Percentiles rank a stretch among this genome's conserved stretches.
Evolutionary conservation across 2,797 vertebrate species (phyloP).

Genomic region (Amniataba percoides): DNA sequence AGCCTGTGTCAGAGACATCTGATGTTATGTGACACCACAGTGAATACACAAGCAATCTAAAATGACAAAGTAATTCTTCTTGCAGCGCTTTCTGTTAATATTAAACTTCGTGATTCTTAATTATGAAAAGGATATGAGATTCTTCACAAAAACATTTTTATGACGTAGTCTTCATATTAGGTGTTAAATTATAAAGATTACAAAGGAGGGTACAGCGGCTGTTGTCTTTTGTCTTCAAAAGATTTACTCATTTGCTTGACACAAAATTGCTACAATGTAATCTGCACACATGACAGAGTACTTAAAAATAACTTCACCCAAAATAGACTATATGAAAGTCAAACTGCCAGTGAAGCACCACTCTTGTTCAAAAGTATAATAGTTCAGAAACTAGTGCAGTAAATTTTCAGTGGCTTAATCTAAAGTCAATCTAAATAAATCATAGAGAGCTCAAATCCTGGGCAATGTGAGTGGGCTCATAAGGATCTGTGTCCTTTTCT

Average conservation of each 20-base stretch:
- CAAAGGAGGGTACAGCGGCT: slow-evolving; percentile 8
- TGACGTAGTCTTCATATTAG: neutral
- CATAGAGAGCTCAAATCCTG: neutral
- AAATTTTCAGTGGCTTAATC: neutral
- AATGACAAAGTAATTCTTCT: slow-evolving; percentile 19
- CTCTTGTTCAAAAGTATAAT: neutral
- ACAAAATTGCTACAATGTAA: slow-evolving; percentile 23
- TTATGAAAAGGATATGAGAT: slow-evolving; percentile 2
- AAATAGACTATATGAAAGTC: slow-evolving; percentile 19
- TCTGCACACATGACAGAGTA: slow-evolving; percentile 12
- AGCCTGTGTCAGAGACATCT: slow-evolving; percentile 23
- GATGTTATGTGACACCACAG: slow-evolving; percentile 7
- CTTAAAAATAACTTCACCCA: slow-evolving; percentile 25
- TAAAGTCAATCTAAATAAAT: neutral
- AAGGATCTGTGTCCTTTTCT: neutral
- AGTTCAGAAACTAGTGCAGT: neutral
- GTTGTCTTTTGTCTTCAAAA: slow-evolving; percentile 9
- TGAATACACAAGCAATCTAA: slow-evolving; percentile 16
- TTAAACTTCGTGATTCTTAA: neutral
- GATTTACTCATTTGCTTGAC: neutral
- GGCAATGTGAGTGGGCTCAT: neutral
- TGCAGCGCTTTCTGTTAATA: slow-evolving; percentile 7
- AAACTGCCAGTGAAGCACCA: neutral
- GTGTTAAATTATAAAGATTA: neutral
- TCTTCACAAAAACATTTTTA: neutral